Percentiles rank a stretch among this genome's conserved stretches.
Conservation (phyloP, 2,797 vertebrate genomes). For the Parauchenoglanis ngamensis region DNA sequence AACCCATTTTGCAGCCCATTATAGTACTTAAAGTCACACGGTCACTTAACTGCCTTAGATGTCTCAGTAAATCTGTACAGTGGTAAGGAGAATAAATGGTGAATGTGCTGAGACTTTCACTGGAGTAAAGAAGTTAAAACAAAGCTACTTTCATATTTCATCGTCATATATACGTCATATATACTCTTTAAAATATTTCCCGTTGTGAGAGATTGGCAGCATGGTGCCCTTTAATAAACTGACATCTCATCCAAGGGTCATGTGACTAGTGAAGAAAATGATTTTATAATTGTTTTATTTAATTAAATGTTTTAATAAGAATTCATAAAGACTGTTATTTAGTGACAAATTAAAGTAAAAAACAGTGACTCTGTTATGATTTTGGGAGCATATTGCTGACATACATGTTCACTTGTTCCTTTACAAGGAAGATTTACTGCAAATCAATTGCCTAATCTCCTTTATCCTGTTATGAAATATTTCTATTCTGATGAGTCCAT, state of each 20-base stretch:
- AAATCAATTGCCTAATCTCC: background rate
- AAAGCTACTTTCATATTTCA: background rate
- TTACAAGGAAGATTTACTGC: background rate
- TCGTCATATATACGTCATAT: background rate
- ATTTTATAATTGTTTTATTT: background rate
- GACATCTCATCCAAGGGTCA: background rate
- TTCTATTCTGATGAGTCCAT: background rate
- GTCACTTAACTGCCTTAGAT: background rate
- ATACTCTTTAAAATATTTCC: background rate
- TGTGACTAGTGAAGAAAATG: background rate
- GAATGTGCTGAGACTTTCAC: background rate
- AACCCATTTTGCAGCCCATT: background rate
- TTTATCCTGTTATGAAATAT: background rate
- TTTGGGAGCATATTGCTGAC: background rate
- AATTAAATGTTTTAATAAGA: background rate
- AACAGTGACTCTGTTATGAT: background rate
- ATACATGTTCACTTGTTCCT: too few relatives aligned
- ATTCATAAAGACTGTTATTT: background rate
- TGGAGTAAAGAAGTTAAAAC: background rate
- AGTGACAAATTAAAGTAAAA: background rate
- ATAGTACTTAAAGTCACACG: background rate
- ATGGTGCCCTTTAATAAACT: background rate
- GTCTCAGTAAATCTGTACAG: background rate
- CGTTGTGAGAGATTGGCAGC: background rate
- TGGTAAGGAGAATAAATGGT: background rate